Evolutionary conservation across 2,888 invertebrate species (phyloP).

Genomic region (Agelastica alni): DNA sequence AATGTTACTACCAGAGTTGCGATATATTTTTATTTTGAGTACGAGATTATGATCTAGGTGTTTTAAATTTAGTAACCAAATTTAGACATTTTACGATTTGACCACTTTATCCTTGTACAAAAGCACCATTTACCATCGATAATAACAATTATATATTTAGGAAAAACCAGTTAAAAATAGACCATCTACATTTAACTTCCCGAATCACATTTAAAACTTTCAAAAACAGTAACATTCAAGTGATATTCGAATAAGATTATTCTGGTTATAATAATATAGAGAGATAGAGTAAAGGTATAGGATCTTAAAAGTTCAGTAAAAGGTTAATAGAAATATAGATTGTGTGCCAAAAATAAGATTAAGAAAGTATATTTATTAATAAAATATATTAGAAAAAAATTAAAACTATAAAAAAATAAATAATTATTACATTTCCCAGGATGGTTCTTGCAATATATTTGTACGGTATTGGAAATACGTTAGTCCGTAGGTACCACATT

Average conservation of each 20-base stretch:
- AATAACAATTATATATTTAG: conserved; percentile 33
- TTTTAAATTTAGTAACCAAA: conserved; percentile 2
- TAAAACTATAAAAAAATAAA: too few species aligned
- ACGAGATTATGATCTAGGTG: not conserved
- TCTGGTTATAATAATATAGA: conserved; percentile 37
- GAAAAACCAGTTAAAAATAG: conserved; percentile 42
- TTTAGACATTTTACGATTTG: too few species aligned
- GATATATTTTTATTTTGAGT: conserved; percentile 1
- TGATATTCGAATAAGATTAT: conserved; percentile 47
- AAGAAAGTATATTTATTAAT: too few species aligned
- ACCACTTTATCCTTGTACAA: conserved; percentile 28
- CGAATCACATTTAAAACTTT: conserved; percentile 56
- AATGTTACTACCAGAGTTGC: not conserved
- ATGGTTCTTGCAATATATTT: too few species aligned
- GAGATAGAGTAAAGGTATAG: conserved; percentile 26
- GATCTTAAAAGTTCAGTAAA: conserved; percentile 26
- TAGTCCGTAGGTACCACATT: too few species aligned
- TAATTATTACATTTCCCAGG: too few species aligned
- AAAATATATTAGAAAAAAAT: too few species aligned
- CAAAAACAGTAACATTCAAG: conserved; percentile 57
- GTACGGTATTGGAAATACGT: too few species aligned
- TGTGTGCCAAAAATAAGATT: conserved; percentile 1
- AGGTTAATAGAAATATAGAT: conserved; percentile 8
- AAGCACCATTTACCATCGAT: conserved; percentile 53
- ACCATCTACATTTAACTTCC: conserved; percentile 48